A percentile compares a stretch with the other conserved stretches of the same genome.
phyloP scores from a whole-genome alignment of 2,888 invertebrate species.

The Carcina quercana region DNA sequence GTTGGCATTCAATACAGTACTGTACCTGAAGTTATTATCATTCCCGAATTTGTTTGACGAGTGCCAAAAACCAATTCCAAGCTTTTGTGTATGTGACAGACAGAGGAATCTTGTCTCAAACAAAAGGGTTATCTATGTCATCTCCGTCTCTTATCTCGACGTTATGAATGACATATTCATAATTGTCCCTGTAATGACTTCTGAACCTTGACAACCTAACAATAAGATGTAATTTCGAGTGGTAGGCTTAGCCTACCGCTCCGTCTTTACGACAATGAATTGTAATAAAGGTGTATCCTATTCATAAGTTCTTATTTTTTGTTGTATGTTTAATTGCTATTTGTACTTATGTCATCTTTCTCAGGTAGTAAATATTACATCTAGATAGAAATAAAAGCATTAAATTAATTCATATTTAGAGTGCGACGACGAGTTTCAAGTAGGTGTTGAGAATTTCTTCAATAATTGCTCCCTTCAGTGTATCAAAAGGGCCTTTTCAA shows the following conservation, averaged over 20 bases:
- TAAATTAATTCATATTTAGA: slow-evolving; percentile 17
- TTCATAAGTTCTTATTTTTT: too few relatives aligned
- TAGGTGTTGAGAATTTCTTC: slow-evolving; percentile 52
- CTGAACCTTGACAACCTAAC: too few relatives aligned
- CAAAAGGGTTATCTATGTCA: slow-evolving; percentile 22
- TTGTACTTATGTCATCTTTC: too few relatives aligned
- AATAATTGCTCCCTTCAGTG: slow-evolving; percentile 59
- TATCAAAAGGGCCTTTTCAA: slow-evolving; percentile 59
- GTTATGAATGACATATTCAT: slow-evolving; percentile 21
- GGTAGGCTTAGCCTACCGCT: too few relatives aligned
- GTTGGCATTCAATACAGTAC: too few relatives aligned
- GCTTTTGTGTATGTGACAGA: slow-evolving; percentile 8
- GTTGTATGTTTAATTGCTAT: too few relatives aligned
- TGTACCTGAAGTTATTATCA: too few relatives aligned
- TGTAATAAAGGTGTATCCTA: too few relatives aligned
- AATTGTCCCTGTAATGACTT: slow-evolving; percentile 5
- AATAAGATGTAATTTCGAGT: too few relatives aligned
- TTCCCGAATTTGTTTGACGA: slow-evolving; percentile 1
- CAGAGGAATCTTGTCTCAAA: slow-evolving; percentile 20
- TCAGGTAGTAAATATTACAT: too few relatives aligned
- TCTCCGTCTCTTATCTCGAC: slow-evolving; percentile 14
- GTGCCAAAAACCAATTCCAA: slow-evolving; percentile 15
- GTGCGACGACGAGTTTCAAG: slow-evolving; percentile 35
- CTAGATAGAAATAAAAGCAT: too few relatives aligned
- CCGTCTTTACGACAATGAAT: too few relatives aligned